A percentile compares a stretch with the other conserved stretches of the same genome.
phyloP scores from a whole-genome alignment of 2,797 vertebrate genomes.

The Coranthus polyacanthus region DNA sequence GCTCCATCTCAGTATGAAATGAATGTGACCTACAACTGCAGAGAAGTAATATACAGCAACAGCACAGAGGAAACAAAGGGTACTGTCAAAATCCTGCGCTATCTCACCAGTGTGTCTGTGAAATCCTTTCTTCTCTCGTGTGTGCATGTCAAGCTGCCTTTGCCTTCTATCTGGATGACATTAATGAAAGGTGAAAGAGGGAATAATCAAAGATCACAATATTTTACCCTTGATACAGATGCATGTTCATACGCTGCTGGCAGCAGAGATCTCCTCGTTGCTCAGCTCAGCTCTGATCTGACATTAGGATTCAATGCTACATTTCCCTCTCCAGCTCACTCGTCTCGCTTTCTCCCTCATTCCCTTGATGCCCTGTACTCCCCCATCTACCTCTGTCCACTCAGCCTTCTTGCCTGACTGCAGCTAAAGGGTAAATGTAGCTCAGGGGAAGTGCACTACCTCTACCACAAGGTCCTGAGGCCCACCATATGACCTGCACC shows the following conservation, averaged over 20 bases:
- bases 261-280: constrained; percentile 55
- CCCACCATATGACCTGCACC: constrained; percentile 65
- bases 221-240: constrained; percentile 78
- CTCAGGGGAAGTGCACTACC: constrained; percentile 77
- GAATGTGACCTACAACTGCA: constrained; percentile 72
- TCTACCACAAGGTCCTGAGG: constrained; percentile 56
- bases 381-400: constrained; percentile 52
- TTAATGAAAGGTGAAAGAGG: constrained; percentile 82
- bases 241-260: constrained; percentile 57
- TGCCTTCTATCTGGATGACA: constrained; percentile 73
- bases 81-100: constrained; percentile 63
- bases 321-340: constrained; percentile 68
- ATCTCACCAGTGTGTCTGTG: constrained; percentile 55
- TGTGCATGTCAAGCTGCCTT: constrained; percentile 57
- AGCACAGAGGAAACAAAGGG: constrained; percentile 68
- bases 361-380: constrained; percentile 12
- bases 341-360: constrained; percentile 52
- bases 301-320: constrained; percentile 75
- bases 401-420: constrained; percentile 59
- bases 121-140: constrained; percentile 55
- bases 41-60: constrained; percentile 50
- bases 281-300: constrained; percentile 71
- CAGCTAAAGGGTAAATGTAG: constrained; percentile 82
- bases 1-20: constrained; percentile 51
- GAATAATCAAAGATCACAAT: constrained; percentile 85